These are phyloP conservation scores for Thereva nobilitata DNA, from an alignment of 2,888 invertebrate genomes.

Conservation along the genomic window DNA sequence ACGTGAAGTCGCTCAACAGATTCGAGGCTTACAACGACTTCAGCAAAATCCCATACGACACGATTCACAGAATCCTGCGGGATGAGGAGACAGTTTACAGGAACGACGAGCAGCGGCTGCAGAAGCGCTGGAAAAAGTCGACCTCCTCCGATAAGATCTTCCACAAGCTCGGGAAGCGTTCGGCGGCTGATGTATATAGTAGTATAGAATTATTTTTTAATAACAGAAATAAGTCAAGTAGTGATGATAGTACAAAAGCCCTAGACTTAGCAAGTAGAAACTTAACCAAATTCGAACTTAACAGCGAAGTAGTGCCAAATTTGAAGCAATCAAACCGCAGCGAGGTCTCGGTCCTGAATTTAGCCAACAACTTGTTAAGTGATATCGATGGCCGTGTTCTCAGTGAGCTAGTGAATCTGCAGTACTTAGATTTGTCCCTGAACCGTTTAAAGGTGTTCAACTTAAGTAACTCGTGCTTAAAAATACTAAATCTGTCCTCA, in stretches of 20 bases:
- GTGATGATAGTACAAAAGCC: constrained; percentile 41
- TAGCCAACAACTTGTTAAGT: constrained; percentile 41
- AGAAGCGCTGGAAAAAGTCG: constrained; percentile 29
- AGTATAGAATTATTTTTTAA: constrained; percentile 20
- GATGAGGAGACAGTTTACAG: constrained; percentile 54
- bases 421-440: constrained; percentile 37
- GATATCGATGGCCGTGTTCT: constrained; percentile 12
- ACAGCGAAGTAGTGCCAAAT: constrained; percentile 15
- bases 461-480: constrained; percentile 1
- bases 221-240: constrained; percentile 36
- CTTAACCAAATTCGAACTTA: constrained; percentile 23
- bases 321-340: constrained; percentile 35
- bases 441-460: constrained; percentile 31
- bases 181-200: constrained; percentile 25
- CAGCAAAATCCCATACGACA: constrained; percentile 49
- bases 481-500: constrained; percentile 6
- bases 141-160: background rate
- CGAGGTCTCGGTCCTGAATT: constrained; percentile 35
- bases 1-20: constrained; percentile 17
- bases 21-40: constrained; percentile 37
- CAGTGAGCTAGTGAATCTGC: constrained; percentile 20
- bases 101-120: constrained; percentile 46
- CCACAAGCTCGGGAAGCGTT: constrained; percentile 28
- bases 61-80: constrained; percentile 54
- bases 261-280: constrained; percentile 41